Conservation (phyloP, 2,888 invertebrate genomes). For the Xanthorhoe designata region DNA sequence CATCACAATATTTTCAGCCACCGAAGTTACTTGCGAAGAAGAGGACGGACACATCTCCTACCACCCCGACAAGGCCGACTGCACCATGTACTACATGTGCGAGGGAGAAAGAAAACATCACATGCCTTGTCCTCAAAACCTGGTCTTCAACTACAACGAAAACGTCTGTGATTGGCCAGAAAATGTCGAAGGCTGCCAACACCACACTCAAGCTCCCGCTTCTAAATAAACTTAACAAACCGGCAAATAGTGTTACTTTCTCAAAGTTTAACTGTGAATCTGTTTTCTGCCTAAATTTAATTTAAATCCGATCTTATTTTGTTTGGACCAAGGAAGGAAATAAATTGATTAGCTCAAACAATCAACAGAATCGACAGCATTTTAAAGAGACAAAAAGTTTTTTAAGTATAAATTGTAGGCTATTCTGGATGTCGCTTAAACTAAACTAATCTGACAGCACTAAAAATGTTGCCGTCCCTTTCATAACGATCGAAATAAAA, state of each 20-base stretch:
- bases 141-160: constrained; percentile 96
- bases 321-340: too few species aligned
- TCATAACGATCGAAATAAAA: too few species aligned
- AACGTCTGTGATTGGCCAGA: constrained; percentile 99
- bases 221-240: constrained; percentile 61
- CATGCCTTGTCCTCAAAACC: constrained; percentile 97
- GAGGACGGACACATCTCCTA: constrained; percentile 98
- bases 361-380: too few species aligned
- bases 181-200: constrained; percentile 94
- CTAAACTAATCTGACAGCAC: too few species aligned
- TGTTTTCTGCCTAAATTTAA: too few species aligned
- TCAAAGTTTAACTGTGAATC: background rate
- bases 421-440: too few species aligned
- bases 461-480: too few species aligned
- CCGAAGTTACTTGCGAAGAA: constrained; percentile 95
- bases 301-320: too few species aligned
- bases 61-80: constrained; percentile 95
- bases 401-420: too few species aligned
- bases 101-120: constrained; percentile 97
- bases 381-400: too few species aligned
- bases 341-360: too few species aligned
- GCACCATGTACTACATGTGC: constrained; percentile 98
- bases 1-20: constrained; percentile 84
- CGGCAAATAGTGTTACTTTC: background rate
- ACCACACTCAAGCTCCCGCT: constrained; percentile 82